Percentiles rank a stretch among this genome's conserved stretches.
phyloP scores from a whole-genome alignment of 2,113 vertebrate genomes.

The Speoplatyrhinus poulsoni region DNA sequence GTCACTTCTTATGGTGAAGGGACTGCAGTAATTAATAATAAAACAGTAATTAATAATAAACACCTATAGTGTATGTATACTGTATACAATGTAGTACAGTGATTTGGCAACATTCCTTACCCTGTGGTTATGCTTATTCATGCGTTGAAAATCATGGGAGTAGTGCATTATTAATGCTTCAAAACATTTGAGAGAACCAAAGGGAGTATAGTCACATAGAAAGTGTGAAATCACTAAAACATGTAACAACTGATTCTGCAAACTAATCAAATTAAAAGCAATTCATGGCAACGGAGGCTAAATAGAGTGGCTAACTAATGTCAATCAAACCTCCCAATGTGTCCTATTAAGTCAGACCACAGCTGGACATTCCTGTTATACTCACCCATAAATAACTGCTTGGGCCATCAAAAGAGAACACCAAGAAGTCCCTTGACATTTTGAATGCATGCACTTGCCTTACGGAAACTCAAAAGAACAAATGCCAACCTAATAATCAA shows the following conservation, averaged over 20 bases:
- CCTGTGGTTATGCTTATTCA: slow-evolving; percentile 74
- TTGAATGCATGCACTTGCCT: slow-evolving; percentile 16
- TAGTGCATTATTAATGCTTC: slow-evolving; percentile 71
- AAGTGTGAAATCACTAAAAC: slow-evolving; percentile 67
- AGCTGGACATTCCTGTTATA: slow-evolving; percentile 51
- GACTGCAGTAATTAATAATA: slow-evolving; percentile 33
- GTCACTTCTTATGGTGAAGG: slow-evolving; percentile 62
- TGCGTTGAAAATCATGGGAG: slow-evolving; percentile 70
- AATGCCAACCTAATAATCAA: slow-evolving; percentile 41
- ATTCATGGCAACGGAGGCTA: slow-evolving; percentile 24
- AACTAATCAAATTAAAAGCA: slow-evolving; percentile 42
- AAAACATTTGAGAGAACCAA: slow-evolving; percentile 49
- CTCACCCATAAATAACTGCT: slow-evolving; percentile 36
- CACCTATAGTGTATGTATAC: slow-evolving; percentile 19
- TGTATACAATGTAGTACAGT: slow-evolving; percentile 39
- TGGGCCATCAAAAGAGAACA: slow-evolving; percentile 28
- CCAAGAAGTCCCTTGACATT: slow-evolving; percentile 17
- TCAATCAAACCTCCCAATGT: slow-evolving; percentile 46
- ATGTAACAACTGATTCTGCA: slow-evolving; percentile 53
- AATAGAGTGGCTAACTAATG: slow-evolving; percentile 45
- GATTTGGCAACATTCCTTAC: slow-evolving; percentile 76
- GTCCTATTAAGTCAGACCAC: slow-evolving; percentile 32
- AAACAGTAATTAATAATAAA: slow-evolving; percentile 18
- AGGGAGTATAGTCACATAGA: slow-evolving; percentile 48
- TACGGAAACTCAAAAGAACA: slow-evolving; percentile 16